Evolutionary conservation across 2,888 invertebrate genomes (phyloP).

Genomic region (Ophion obscuratus): DNA sequence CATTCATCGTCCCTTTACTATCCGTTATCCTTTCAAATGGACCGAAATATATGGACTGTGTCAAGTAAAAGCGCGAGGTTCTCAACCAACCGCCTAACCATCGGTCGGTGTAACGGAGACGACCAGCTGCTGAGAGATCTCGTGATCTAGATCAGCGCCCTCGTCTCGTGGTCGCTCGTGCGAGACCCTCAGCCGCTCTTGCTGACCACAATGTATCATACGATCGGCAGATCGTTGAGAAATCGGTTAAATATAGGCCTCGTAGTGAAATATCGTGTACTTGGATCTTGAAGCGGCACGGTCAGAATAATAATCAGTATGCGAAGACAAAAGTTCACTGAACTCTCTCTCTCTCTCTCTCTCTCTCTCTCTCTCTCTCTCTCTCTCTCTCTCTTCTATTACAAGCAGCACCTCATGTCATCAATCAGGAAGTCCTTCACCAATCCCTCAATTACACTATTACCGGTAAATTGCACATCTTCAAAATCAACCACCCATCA

Average conservation of each 20-base stretch:
- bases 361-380: not conserved
- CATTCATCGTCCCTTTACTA: slow-evolving; percentile 42
- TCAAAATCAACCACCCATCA: too few species aligned
- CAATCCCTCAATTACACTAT: not conserved
- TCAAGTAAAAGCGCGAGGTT: not conserved
- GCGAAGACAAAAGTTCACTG: slow-evolving; percentile 33
- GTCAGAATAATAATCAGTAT: slow-evolving; percentile 29
- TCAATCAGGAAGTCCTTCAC: not conserved
- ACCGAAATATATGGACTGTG: slow-evolving; percentile 3
- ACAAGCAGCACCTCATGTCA: not conserved
- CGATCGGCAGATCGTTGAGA: slow-evolving; percentile 31
- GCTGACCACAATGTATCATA: slow-evolving; percentile 1
- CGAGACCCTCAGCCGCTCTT: slow-evolving; percentile 42
- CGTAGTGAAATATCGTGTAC: slow-evolving; percentile 26
- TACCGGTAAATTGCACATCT: too few species aligned
- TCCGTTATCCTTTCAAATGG: slow-evolving; percentile 13
- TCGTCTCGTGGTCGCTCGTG: slow-evolving; percentile 63
- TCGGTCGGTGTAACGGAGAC: slow-evolving; percentile 1
- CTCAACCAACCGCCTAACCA: slow-evolving; percentile 23
- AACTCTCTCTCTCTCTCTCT: not conserved
- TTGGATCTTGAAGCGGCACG: slow-evolving; percentile 45
- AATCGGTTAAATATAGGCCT: slow-evolving; percentile 6
- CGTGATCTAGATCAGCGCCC: slow-evolving; percentile 57
- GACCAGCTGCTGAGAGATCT: slow-evolving; percentile 47
- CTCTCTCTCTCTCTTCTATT: not conserved